phyloP scores from a whole-genome alignment of 2,888 invertebrate genomes.

The Cephus spinipes region DNA sequence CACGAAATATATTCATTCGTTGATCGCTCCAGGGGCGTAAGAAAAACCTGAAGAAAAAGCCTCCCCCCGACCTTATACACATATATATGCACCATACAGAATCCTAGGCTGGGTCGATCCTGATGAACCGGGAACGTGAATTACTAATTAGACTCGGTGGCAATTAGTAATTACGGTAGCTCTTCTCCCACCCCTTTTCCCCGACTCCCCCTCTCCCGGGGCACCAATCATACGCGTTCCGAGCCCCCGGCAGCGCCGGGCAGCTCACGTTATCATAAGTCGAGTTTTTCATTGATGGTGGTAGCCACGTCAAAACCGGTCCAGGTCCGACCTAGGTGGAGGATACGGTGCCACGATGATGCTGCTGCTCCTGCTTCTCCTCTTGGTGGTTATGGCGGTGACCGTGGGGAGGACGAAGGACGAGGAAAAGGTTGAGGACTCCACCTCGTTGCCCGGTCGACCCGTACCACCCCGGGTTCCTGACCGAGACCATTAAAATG shows the following conservation, averaged over 20 bases:
- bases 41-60: conserved; percentile 14
- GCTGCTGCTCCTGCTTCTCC: background rate
- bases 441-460: conserved; percentile 27
- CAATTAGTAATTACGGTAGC: conserved; percentile 62
- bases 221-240: conserved; percentile 31
- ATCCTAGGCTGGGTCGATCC: conserved; percentile 19
- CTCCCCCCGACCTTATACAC: background rate
- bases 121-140: conserved; percentile 35
- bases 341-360: conserved; percentile 16
- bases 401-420: conserved; percentile 7
- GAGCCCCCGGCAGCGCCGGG: conserved; percentile 12
- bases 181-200: conserved; percentile 17
- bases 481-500: conserved; percentile 53
- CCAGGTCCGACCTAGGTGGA: conserved; percentile 37
- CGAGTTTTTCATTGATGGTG: conserved; percentile 61
- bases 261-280: conserved; percentile 52
- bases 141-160: conserved; percentile 57
- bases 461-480: conserved; percentile 22
- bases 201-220: conserved; percentile 14
- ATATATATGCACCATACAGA: background rate
- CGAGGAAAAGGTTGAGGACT: conserved; percentile 18
- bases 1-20: background rate
- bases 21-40: background rate
- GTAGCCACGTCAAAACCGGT: conserved; percentile 56
- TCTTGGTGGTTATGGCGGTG: conserved; percentile 13